phyloP scores from a whole-genome alignment of 2,797 vertebrate species.

The Takifugu rubripes region DNA sequence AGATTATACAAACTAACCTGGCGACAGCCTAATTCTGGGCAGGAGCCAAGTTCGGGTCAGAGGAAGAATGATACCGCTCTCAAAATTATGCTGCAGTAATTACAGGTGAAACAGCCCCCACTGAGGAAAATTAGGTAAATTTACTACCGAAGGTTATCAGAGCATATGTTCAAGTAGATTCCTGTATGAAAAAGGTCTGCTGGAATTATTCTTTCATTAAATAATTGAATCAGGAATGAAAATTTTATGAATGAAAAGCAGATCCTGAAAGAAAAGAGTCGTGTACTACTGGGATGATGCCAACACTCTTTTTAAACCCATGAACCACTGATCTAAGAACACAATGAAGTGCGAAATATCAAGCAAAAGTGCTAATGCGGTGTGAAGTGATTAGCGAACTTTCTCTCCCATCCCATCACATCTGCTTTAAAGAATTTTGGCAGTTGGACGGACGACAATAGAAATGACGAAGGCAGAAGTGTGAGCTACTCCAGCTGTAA shows the following conservation, averaged over 20 bases:
- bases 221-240: conserved; percentile 3
- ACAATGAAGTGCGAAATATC: conserved; percentile 82
- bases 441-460: too few species aligned
- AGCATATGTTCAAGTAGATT: conserved; percentile 1
- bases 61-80: conserved; percentile 21
- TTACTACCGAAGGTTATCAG: conserved; percentile 5
- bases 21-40: conserved; percentile 13
- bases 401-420: conserved; percentile 13
- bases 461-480: too few species aligned
- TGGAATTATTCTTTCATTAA: not conserved
- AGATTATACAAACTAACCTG: conserved; percentile 31
- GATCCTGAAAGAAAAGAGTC: conserved; percentile 5
- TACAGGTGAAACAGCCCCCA: conserved; percentile 24
- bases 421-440: too few species aligned
- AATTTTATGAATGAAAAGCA: not conserved
- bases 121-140: conserved; percentile 21
- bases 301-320: conserved; percentile 55
- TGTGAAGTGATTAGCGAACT: conserved; percentile 72
- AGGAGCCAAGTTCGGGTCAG: conserved; percentile 23
- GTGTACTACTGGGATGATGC: conserved; percentile 5
- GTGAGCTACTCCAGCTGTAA: too few species aligned
- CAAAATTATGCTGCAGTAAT: conserved; percentile 30
- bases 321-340: conserved; percentile 65
- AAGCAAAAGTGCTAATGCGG: conserved; percentile 76
- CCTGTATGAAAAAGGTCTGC: not conserved